Percentiles rank a stretch among this genome's conserved stretches.
phyloP scores from a whole-genome alignment of 2,888 invertebrate species.

The Acleris laterana region DNA sequence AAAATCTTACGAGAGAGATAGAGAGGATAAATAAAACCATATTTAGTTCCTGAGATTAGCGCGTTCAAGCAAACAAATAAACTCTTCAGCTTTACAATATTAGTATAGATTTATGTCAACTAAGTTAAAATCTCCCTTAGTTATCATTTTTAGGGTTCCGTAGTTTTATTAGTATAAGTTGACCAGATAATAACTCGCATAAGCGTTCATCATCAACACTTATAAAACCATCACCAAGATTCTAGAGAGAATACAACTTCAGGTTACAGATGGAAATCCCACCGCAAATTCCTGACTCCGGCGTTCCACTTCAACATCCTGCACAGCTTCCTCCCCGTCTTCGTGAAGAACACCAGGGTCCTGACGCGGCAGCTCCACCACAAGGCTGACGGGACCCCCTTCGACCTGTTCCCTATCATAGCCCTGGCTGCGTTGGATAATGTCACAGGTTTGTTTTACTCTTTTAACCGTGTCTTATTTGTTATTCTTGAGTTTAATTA shows the following conservation, averaged over 20 bases:
- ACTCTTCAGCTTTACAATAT: too few relatives aligned
- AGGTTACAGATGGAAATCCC: conserved; percentile 85
- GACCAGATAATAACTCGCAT: too few relatives aligned
- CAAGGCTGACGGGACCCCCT: conserved; percentile 60
- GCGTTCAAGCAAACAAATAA: too few relatives aligned
- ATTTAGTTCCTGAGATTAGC: too few relatives aligned
- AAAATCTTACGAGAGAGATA: too few relatives aligned
- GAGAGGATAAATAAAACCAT: too few relatives aligned
- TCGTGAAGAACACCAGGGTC: conserved; percentile 86
- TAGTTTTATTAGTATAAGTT: too few relatives aligned
- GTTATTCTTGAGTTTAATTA: neutral
- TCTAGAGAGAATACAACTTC: conserved; percentile 15
- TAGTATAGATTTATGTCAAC: too few relatives aligned
- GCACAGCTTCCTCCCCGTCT: conserved; percentile 88
- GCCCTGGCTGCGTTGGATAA: conserved; percentile 82
- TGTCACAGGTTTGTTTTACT: conserved; percentile 59
- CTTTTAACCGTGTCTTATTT: neutral
- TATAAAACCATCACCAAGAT: neutral
- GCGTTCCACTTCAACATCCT: conserved; percentile 92
- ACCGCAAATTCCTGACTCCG: conserved; percentile 89
- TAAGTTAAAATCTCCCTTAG: too few relatives aligned
- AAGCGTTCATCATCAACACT: too few relatives aligned
- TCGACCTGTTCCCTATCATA: conserved; percentile 86
- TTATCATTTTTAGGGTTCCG: too few relatives aligned
- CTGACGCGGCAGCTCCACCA: conserved; percentile 82